Conservation (phyloP, 2,113 vertebrate species). For the Ailurus styani region DNA sequence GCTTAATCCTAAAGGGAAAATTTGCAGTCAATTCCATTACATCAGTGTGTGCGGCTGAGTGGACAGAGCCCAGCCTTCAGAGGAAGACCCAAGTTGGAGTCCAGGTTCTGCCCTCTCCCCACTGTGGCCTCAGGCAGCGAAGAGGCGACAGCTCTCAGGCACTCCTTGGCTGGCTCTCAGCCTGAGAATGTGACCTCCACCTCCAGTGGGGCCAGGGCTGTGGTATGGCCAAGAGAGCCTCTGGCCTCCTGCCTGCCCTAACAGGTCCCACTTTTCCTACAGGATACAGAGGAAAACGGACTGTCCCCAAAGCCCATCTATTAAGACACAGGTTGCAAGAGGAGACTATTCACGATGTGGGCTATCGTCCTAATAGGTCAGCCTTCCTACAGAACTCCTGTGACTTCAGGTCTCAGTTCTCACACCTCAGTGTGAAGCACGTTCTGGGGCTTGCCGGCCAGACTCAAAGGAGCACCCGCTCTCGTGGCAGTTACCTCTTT, state of each 20-base stretch:
- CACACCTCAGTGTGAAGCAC: background rate
- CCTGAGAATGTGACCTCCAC: background rate
- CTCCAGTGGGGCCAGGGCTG: background rate
- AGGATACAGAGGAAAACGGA: background rate
- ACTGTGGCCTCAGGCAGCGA: background rate
- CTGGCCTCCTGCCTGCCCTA: background rate
- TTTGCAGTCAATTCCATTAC: background rate
- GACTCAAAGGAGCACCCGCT: background rate
- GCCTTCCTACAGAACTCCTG: slow-evolving; percentile 15
- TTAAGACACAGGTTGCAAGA: background rate
- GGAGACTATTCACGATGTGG: background rate
- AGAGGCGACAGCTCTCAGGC: background rate
- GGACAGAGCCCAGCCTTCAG: background rate
- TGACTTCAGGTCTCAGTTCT: background rate
- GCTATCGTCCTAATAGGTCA: background rate
- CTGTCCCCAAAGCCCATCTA: background rate
- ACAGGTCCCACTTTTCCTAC: background rate
- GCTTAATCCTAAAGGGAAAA: background rate
- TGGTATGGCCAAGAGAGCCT: background rate
- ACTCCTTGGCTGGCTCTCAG: background rate
- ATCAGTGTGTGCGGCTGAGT: background rate
- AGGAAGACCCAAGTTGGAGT: background rate
- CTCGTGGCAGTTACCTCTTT: background rate
- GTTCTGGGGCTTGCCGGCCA: background rate
- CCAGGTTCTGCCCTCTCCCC: background rate